Evolutionary conservation across 2,797 vertebrate genomes (phyloP).

Genomic region (Artibeus jamaicensis): DNA sequence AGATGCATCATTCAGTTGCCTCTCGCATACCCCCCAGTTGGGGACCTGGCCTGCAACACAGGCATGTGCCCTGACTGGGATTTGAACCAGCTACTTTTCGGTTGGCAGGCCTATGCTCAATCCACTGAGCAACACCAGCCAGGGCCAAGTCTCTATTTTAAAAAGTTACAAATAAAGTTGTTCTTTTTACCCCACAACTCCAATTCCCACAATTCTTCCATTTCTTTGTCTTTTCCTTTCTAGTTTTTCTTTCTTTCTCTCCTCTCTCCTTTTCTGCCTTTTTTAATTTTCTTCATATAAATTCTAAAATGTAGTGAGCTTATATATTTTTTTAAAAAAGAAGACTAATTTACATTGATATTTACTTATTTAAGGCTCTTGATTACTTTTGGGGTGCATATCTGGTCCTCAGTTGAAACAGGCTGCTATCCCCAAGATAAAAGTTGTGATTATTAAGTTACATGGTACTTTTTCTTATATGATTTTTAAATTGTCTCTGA

Average conservation of each 20-base stretch:
- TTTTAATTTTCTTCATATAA: not conserved
- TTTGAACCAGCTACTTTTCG: no score
- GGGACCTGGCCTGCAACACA: no score
- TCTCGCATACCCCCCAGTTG: no score
- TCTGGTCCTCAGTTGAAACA: not conserved
- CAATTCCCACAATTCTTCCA: not conserved
- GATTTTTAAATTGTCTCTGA: conserved; percentile 9
- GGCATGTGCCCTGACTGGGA: no score
- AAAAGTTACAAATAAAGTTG: not conserved
- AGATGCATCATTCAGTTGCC: no score
- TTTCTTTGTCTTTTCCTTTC: not conserved
- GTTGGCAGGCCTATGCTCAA: no score
- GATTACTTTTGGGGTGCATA: not conserved
- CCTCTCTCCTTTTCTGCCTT: not conserved
- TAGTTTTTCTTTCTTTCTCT: not conserved
- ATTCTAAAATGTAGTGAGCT: conserved; percentile 12
- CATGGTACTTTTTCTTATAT: not conserved
- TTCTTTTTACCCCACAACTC: not conserved
- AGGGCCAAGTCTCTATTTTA: no score
- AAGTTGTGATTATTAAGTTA: not conserved
- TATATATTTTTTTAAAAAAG: conserved; percentile 13
- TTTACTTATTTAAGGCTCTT: not conserved
- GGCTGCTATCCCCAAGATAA: not conserved
- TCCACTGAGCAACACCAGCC: no score
- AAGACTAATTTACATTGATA: not conserved